Percentiles rank a stretch among this genome's conserved stretches.
These are phyloP conservation scores for Eurystomus gularis DNA, from an alignment of 2,113 vertebrate genomes.

Conservation along the genomic window DNA sequence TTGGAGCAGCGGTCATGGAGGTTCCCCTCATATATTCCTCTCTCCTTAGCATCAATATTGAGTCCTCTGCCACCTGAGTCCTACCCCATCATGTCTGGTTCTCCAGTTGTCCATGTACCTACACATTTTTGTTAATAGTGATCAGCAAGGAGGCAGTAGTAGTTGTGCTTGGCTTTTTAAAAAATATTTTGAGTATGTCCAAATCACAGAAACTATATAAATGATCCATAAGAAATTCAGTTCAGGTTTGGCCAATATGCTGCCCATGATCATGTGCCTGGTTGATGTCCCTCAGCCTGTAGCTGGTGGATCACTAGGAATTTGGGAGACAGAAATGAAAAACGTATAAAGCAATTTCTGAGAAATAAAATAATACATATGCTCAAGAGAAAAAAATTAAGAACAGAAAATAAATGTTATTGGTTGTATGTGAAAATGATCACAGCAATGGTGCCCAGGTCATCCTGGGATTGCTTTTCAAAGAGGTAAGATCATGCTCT, in stretches of 20 bases:
- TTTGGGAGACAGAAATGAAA: background rate
- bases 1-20: background rate
- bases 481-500: background rate
- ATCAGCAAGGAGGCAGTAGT: background rate
- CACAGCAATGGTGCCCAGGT: background rate
- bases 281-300: background rate
- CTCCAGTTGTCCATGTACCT: background rate
- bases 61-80: background rate
- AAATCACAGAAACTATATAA: background rate
- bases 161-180: background rate
- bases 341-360: background rate
- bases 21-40: background rate
- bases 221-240: background rate
- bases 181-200: background rate
- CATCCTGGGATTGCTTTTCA: background rate
- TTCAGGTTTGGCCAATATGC: background rate
- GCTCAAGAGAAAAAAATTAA: background rate
- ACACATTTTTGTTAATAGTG: background rate
- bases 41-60: background rate
- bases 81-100: background rate
- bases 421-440: background rate
- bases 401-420: background rate
- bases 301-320: background rate
- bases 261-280: background rate
- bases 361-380: background rate